A percentile compares a stretch with the other conserved stretches of the same genome.
These are phyloP conservation scores for Xestia ashworthii DNA, from an alignment of 2,888 invertebrate species.

Conservation along the genomic window DNA sequence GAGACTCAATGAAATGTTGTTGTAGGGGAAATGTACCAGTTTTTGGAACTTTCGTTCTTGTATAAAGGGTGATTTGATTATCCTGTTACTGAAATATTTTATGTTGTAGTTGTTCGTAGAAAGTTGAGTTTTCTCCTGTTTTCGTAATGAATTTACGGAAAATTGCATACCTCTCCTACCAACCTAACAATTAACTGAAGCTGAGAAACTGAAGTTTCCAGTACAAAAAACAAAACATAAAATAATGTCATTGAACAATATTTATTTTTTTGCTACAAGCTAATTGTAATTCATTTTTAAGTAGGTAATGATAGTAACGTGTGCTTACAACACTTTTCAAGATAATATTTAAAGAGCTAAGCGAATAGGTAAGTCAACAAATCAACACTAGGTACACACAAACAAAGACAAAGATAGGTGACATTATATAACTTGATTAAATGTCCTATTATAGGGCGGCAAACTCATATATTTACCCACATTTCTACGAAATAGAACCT, in stretches of 20 bases:
- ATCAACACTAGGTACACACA: conserved; percentile 3
- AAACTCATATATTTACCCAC: conserved; percentile 17
- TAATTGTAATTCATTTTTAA: not conserved
- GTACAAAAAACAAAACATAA: not conserved
- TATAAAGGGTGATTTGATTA: not conserved
- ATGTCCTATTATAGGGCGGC: not conserved
- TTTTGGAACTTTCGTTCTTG: not conserved
- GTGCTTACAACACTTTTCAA: conserved; percentile 5
- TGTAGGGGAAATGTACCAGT: conserved; percentile 15
- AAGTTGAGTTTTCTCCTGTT: not conserved
- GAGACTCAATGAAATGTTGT: conserved; percentile 35
- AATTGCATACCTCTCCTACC: not conserved
- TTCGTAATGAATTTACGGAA: not conserved
- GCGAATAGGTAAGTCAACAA: not conserved
- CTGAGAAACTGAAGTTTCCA: not conserved
- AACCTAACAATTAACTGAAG: too few relatives aligned
- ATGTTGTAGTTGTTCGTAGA: not conserved
- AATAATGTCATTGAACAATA: too few relatives aligned
- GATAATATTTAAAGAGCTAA: not conserved
- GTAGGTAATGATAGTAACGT: not conserved
- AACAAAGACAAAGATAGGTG: conserved; percentile 18
- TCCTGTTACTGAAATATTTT: not conserved
- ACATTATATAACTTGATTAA: conserved; percentile 19
- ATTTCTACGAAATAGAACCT: not conserved
- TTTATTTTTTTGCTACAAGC: not conserved